Percentiles rank a stretch among this genome's conserved stretches.
Evolutionary conservation across 2,888 invertebrate genomes (phyloP).

Genomic region (Aphidius colemani): DNA sequence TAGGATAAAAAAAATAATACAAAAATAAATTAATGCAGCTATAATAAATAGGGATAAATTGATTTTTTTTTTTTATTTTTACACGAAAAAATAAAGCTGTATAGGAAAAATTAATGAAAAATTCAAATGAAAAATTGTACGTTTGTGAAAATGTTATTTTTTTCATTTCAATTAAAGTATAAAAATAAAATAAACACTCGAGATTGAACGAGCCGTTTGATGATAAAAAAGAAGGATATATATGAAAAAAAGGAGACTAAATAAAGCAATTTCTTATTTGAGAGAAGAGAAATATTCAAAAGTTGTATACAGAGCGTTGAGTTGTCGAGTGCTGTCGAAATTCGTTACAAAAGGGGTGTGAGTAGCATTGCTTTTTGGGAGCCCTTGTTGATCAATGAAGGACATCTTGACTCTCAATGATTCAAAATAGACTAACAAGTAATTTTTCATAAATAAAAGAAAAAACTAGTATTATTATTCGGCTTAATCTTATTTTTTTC

Average conservation of each 20-base stretch:
- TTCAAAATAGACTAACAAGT: too few species aligned
- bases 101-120: too few species aligned
- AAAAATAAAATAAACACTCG: background rate
- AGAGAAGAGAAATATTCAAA: slow-evolving; percentile 21
- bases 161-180: too few species aligned
- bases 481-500: background rate
- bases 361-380: background rate
- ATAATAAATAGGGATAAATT: too few species aligned
- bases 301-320: slow-evolving; percentile 6
- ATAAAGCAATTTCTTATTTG: slow-evolving; percentile 14
- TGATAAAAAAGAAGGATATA: background rate
- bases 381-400: too few species aligned
- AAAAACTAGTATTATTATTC: background rate
- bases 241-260: background rate
- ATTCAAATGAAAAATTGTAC: too few species aligned
- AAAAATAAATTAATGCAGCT: background rate
- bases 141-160: too few species aligned
- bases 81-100: background rate
- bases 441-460: background rate
- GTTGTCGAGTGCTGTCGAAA: slow-evolving; percentile 15
- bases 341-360: slow-evolving; percentile 13
- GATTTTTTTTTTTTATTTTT: too few species aligned
- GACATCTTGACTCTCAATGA: too few species aligned
- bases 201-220: background rate
- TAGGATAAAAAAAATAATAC: slow-evolving; percentile 5